phyloP scores from a whole-genome alignment of 2,888 invertebrate genomes.

The Strigamia crassipes region DNA sequence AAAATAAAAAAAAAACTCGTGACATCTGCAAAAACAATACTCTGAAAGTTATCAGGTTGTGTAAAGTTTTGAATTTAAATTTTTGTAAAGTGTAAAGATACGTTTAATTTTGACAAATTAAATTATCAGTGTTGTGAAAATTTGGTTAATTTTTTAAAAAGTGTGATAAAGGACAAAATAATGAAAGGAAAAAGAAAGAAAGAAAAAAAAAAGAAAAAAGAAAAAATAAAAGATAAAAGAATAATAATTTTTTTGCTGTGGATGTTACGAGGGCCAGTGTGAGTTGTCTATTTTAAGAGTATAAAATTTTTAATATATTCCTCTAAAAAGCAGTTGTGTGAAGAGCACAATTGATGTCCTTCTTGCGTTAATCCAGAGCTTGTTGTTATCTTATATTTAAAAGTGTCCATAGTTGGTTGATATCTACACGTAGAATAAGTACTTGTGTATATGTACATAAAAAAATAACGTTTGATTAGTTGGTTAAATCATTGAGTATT shows the following conservation, averaged over 20 bases:
- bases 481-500: conserved; percentile 33
- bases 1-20: conserved; percentile 31
- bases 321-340: conserved; percentile 3
- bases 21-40: conserved; percentile 28
- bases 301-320: conserved; percentile 41
- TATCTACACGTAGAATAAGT: conserved; percentile 7
- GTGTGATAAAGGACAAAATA: conserved; percentile 34
- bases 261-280: conserved; percentile 42
- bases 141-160: not conserved
- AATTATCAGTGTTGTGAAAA: conserved; percentile 24
- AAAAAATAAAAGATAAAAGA: too few relatives aligned
- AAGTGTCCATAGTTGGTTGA: conserved; percentile 37
- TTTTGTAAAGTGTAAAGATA: conserved; percentile 22
- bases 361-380: conserved; percentile 35
- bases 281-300: conserved; percentile 39
- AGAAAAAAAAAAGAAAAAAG: not conserved
- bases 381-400: conserved; percentile 19
- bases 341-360: conserved; percentile 23
- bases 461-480: not conserved
- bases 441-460: not conserved
- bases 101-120: not conserved
- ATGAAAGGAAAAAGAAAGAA: not conserved
- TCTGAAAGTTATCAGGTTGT: conserved; percentile 31
- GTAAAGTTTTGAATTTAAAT: conserved; percentile 31
- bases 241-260: not conserved